phyloP scores from a whole-genome alignment of 2,113 vertebrate species.

The Sturnira hondurensis region DNA sequence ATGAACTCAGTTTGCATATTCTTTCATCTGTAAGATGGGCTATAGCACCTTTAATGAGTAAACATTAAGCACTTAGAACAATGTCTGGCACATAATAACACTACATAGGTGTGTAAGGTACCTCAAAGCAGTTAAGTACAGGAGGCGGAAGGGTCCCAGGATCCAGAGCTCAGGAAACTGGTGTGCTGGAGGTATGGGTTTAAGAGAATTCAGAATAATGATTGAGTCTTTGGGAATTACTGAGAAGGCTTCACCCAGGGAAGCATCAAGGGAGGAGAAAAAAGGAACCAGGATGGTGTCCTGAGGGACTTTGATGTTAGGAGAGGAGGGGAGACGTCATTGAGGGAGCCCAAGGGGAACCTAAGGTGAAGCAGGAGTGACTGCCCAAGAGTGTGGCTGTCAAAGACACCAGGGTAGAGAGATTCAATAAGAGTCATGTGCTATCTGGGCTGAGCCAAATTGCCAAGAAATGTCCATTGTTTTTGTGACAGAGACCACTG shows the following conservation, averaged over 20 bases:
- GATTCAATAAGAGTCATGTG: neutral
- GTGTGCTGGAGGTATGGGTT: neutral
- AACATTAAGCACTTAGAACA: neutral
- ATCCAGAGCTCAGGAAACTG: neutral
- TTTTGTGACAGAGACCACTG: neutral
- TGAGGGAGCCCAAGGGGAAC: neutral
- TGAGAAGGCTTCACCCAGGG: neutral
- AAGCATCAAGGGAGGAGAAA: neutral
- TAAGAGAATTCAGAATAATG: neutral
- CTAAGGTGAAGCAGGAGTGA: neutral
- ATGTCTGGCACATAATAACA: neutral
- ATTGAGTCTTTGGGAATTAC: neutral
- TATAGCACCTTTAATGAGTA: neutral
- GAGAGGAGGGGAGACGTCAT: neutral
- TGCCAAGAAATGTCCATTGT: neutral
- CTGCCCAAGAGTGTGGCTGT: accelerated
- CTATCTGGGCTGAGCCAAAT: neutral
- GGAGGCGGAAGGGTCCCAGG: neutral
- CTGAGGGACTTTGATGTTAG: neutral
- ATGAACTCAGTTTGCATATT: neutral
- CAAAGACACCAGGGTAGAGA: neutral
- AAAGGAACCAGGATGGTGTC: neutral
- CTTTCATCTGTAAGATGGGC: neutral
- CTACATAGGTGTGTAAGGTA: neutral
- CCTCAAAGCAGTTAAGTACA: neutral